Evolutionary conservation across 2,113 vertebrate genomes (phyloP), one percentile per base, ranked within the genome.

Genomic region (Chaetops frenatus): DNA sequence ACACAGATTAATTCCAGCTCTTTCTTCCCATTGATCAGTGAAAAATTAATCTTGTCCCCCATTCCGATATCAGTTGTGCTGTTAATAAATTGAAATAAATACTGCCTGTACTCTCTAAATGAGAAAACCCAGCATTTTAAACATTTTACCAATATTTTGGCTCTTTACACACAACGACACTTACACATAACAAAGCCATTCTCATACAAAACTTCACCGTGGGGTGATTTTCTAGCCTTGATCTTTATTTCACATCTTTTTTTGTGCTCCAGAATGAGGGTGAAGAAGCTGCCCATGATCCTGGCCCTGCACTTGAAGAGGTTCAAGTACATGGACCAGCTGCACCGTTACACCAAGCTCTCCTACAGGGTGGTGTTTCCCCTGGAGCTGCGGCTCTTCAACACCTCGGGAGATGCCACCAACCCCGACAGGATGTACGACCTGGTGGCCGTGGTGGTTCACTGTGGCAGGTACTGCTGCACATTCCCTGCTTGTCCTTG

Each of bases 241-340:
- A 13, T 42, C 42, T 50, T 60, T 44, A 1, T 69, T 31, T 42
- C 31, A 10, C 8, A 0, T 25, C 0, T 38, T 38, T 45, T 71
- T 38, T 14, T 71, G 1, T 62, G 57, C 11, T 18, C 12, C 82
- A 99, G 99, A 92, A 99, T 99, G 99, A 96, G 98, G 85, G 99
- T 99, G 54, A 99, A 99, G 88, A 99, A 99, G 98, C 97, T 99
- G 58, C 99, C 99, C 74, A 99, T 99, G 99, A 99, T 99, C 94
- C 98, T 99, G 56, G 98, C 99, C 17, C 98, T 99, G 95, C 99
- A 99, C 97, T 96, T 99, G 84, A 99, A 99, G 97, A 98, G 99
- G 96, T 99, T 99, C 94, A 99, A 99, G 35, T 99, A 99, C 97
- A 99, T 99, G 99, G 99, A 99, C 97, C 99, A 99, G 98, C 97